Evolutionary conservation across 2,888 invertebrate genomes (phyloP).

Genomic region (Schizaphis graminum): DNA sequence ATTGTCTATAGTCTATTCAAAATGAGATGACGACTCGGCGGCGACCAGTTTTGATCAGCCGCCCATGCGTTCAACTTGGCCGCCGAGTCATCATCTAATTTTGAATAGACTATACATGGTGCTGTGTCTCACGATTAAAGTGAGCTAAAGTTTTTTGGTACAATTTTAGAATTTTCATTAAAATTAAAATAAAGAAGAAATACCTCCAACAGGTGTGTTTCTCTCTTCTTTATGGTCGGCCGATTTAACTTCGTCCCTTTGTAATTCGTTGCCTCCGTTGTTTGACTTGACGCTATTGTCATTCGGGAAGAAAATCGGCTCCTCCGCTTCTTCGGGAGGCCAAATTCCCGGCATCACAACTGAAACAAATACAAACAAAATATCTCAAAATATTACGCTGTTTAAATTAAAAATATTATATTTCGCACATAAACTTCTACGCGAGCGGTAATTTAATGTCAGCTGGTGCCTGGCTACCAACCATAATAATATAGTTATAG

Average conservation of each 20-base stretch:
- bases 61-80: too few species aligned
- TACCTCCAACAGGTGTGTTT: constrained; percentile 64
- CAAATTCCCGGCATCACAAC: constrained; percentile 50
- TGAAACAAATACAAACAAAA: constrained; percentile 27
- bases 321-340: constrained; percentile 60
- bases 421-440: background rate
- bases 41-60: too few species aligned
- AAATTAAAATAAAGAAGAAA: background rate
- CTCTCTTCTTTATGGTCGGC: constrained; percentile 59
- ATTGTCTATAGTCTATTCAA: too few species aligned
- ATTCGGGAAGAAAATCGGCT: constrained; percentile 53
- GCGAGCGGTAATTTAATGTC: background rate
- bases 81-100: too few species aligned
- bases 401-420: background rate
- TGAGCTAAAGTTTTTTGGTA: background rate
- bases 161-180: constrained; percentile 4
- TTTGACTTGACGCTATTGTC: constrained; percentile 64
- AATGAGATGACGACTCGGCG: too few species aligned
- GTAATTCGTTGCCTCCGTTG: constrained; percentile 57
- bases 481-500: background rate
- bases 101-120: too few species aligned
- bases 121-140: background rate
- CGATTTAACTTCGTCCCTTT: constrained; percentile 60
- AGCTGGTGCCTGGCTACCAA: background rate
- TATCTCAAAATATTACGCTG: background rate